phyloP scores from a whole-genome alignment of 2,888 invertebrate species.

The Trypoxylon attenuatum region DNA sequence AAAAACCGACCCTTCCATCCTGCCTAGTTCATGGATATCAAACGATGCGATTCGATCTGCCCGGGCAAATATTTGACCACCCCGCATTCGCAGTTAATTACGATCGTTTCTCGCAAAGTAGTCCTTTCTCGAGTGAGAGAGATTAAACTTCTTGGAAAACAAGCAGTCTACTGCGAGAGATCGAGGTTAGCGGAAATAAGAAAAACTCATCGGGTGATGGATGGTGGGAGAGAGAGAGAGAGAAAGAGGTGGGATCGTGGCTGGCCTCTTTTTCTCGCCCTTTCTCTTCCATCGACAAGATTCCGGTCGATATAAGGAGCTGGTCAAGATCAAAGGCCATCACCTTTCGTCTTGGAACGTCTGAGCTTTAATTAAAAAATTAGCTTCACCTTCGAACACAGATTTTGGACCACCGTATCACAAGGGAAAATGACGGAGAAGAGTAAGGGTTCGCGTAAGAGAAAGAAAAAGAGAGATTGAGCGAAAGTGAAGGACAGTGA shows the following conservation, averaged over 20 bases:
- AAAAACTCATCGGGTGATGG: background rate
- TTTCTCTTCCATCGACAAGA: background rate
- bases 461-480: constrained; percentile 15
- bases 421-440: too few species aligned
- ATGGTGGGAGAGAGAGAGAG: too few species aligned
- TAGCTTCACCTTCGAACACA: constrained; percentile 41
- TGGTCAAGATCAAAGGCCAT: constrained; percentile 37
- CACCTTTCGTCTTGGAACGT: constrained; percentile 1
- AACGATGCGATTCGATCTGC: constrained; percentile 26
- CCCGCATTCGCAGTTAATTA: constrained; percentile 18
- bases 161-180: background rate
- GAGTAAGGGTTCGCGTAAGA: constrained; percentile 11
- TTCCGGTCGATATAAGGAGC: background rate
- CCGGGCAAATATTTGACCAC: constrained; percentile 10
- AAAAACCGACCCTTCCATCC: constrained; percentile 26
- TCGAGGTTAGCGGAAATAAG: background rate
- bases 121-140: too few species aligned
- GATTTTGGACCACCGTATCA: background rate
- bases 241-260: too few species aligned
- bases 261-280: background rate
- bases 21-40: constrained; percentile 21
- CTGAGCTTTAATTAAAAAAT: constrained; percentile 52
- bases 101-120: background rate
- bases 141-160: background rate
- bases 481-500: too few species aligned